Evolutionary conservation across 1,140 invertebrate genomes (phyloP), one percentile per base, ranked within the genome.

Genomic region (Platyscapa corneri): DNA sequence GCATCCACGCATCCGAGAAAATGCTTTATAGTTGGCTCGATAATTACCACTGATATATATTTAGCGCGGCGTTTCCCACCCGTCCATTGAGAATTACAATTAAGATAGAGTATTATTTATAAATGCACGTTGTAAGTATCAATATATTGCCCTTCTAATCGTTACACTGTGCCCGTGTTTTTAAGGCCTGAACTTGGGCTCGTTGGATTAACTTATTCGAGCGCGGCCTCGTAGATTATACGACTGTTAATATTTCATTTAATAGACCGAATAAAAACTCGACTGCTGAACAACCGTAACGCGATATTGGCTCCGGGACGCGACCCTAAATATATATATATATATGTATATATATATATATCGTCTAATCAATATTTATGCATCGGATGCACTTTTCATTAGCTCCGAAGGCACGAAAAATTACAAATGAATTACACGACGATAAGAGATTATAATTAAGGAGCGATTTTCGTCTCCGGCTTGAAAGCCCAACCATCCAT

Each of bases 101-200:
- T 49, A 34, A 53, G 81, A 72, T 82, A 82, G 27, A 65, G 0
- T 10, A 27, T 75, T 82, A 82, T 82, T 82, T 82, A 56, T 82
- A 74, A 70, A 82, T 32, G 46, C 30, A 82, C 30, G 42, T 2
- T 67, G 30, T n/a, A n/a, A n/a, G n/a, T n/a, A n/a, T n/a, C n/a
- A n/a, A n/a, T n/a, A n/a, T 39, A 53, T 20, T 12, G 30, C 14
- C 42, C 32, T 77, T 76, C n/a, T 1, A 77, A 77, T 74, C 70
- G 32, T 27, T 18, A 5, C 18, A 42, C 3, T 27, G 20, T 46
- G 65, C 23, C 53, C 53, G 46, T 23, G 27, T 60, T 64, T 60
- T 46, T 39, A 5, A 37, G 49, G 2, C 27, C 53, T 60, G 27
- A n/a, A 20, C n/a, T 53, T 46, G 34, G 53, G 32, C 0, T 8